These are phyloP conservation scores for Litocranius walleri DNA, from an alignment of 2,113 vertebrate species.

Conservation along the genomic window DNA sequence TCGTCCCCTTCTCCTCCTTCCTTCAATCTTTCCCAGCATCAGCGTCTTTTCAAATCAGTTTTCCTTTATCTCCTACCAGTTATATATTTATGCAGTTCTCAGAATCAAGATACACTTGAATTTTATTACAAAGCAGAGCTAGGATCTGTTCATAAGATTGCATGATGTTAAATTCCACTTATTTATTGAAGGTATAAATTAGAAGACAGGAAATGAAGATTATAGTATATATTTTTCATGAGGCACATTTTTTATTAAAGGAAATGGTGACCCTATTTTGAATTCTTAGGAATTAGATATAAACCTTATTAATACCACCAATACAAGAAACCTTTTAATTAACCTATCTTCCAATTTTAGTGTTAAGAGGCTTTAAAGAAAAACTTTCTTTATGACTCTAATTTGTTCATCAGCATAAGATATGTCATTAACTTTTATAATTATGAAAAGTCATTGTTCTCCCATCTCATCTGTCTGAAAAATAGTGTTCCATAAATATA, in stretches of 20 bases:
- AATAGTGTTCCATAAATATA: background rate
- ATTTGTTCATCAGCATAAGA: background rate
- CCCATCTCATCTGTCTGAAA: background rate
- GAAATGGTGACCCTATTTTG: background rate
- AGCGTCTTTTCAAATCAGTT: background rate
- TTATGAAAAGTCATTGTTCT: background rate
- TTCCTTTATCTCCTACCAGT: background rate
- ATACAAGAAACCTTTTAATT: background rate
- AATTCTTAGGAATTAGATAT: background rate
- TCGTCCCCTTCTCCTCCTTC: background rate
- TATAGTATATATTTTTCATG: background rate
- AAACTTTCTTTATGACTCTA: background rate
- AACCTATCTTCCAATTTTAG: background rate
- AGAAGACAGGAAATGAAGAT: background rate
- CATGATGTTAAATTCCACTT: background rate
- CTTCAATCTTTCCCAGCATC: background rate
- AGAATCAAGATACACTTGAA: background rate
- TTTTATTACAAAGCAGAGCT: slow-evolving; percentile 20
- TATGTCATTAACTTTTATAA: background rate
- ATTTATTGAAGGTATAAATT: background rate
- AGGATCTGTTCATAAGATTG: background rate
- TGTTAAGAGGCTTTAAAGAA: background rate
- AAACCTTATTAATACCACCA: background rate
- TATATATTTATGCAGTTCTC: background rate
- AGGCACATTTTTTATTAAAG: background rate